phyloP scores from a whole-genome alignment of 2,113 vertebrate species.

The Geococcyx californianus region DNA sequence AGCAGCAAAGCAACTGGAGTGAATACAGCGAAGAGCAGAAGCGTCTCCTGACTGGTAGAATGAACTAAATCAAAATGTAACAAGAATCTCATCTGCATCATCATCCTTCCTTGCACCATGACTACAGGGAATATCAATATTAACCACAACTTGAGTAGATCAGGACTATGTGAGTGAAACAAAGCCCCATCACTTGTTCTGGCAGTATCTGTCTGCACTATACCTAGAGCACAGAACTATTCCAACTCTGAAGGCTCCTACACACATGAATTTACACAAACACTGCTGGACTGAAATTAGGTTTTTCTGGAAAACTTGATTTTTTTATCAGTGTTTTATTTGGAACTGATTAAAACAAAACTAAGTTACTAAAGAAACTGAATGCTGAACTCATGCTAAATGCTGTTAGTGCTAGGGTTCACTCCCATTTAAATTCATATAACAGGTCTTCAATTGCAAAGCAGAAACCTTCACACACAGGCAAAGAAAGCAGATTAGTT shows the following conservation, averaged over 20 bases:
- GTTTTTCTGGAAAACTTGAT: background rate
- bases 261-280: background rate
- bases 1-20: background rate
- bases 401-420: background rate
- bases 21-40: background rate
- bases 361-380: background rate
- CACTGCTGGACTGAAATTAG: background rate
- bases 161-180: accelerated
- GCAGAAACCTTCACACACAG: background rate
- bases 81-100: background rate
- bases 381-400: background rate
- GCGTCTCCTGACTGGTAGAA: background rate
- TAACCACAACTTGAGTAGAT: background rate
- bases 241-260: background rate
- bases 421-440: background rate
- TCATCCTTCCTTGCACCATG: background rate
- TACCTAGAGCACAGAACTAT: background rate
- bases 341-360: background rate
- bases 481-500: background rate
- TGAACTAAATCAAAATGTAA: background rate
- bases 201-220: background rate
- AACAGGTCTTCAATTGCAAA: background rate
- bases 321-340: background rate
- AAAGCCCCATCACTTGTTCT: background rate
- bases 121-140: background rate